These are phyloP conservation scores for Teleogryllus occipitalis DNA, from an alignment of 1,140 invertebrate genomes.

Conservation along the genomic window DNA sequence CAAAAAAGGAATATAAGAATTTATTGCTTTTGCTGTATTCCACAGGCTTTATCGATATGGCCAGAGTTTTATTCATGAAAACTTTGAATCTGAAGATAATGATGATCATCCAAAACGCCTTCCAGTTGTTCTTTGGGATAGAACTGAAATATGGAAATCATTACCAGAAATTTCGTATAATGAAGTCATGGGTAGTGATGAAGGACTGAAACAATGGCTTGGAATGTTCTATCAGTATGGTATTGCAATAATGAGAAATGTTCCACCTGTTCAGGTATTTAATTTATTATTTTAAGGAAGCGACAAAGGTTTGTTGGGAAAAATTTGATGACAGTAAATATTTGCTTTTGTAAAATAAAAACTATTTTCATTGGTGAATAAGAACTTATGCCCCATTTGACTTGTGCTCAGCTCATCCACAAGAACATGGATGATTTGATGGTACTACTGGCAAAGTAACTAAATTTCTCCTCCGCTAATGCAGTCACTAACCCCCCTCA, in stretches of 20 bases:
- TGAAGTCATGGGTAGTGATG: slow-evolving; percentile 34
- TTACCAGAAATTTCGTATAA: slow-evolving; percentile 34
- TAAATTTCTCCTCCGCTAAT: too few species aligned
- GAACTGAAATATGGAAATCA: slow-evolving; percentile 30
- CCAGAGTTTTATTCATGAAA: slow-evolving; percentile 34
- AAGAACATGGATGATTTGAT: too few species aligned
- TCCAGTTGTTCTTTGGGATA: slow-evolving; percentile 31
- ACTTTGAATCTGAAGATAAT: slow-evolving; percentile 28
- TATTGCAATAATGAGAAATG: slow-evolving; percentile 31
- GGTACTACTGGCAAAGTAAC: too few species aligned
- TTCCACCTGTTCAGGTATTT: slow-evolving; percentile 26
- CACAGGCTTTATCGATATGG: slow-evolving; percentile 34
- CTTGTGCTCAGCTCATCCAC: too few species aligned
- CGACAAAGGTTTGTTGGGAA: too few species aligned
- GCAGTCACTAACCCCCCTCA: too few species aligned
- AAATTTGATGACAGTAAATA: too few species aligned
- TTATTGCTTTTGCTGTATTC: neutral
- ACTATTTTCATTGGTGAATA: too few species aligned
- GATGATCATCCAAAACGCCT: slow-evolving; percentile 26
- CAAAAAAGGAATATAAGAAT: neutral
- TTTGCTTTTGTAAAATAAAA: too few species aligned
- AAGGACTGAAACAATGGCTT: slow-evolving; percentile 32
- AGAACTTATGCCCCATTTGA: too few species aligned
- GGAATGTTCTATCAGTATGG: slow-evolving; percentile 36
- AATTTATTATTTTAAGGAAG: neutral